Conservation (phyloP, 2,888 invertebrate genomes). For the Diplolepis rosae region DNA sequence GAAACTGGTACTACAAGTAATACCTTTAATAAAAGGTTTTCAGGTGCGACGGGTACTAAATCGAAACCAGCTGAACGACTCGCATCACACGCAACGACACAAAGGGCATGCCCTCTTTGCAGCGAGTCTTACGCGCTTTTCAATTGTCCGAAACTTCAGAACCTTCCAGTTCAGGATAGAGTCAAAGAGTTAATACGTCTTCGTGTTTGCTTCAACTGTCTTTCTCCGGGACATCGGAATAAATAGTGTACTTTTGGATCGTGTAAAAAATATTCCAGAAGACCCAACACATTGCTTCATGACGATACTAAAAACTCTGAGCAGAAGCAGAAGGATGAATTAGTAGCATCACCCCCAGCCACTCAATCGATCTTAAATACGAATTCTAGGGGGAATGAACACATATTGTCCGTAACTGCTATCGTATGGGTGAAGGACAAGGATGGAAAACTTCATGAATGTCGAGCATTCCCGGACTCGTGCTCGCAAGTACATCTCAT, state of each 20-base stretch:
- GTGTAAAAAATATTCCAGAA: slow-evolving; percentile 27
- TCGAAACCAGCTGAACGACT: background rate
- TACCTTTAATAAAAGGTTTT: background rate
- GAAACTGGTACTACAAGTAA: background rate
- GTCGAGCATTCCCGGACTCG: too few relatives aligned
- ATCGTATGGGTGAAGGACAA: too few relatives aligned
- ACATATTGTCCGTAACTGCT: too few relatives aligned
- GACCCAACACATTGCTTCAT: slow-evolving; percentile 29
- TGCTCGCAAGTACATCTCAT: too few relatives aligned
- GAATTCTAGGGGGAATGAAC: too few relatives aligned
- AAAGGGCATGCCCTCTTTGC: slow-evolving; percentile 14
- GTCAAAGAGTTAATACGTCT: slow-evolving; percentile 18
- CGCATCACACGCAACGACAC: slow-evolving; percentile 5
- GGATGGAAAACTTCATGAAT: too few relatives aligned
- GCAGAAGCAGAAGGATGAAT: background rate
- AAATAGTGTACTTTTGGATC: slow-evolving; percentile 15
- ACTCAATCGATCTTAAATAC: too few relatives aligned
- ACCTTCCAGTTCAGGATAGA: slow-evolving; percentile 11
- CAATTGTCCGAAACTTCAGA: slow-evolving; percentile 21
- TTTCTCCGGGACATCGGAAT: slow-evolving; percentile 25
- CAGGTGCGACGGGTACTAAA: background rate
- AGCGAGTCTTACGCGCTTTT: slow-evolving; percentile 8
- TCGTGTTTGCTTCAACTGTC: slow-evolving; percentile 27
- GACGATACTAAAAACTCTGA: background rate
- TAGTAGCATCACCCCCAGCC: too few relatives aligned